Evolutionary conservation across 2,797 vertebrate genomes (phyloP).

Genomic region (Gallinago solitaria): DNA sequence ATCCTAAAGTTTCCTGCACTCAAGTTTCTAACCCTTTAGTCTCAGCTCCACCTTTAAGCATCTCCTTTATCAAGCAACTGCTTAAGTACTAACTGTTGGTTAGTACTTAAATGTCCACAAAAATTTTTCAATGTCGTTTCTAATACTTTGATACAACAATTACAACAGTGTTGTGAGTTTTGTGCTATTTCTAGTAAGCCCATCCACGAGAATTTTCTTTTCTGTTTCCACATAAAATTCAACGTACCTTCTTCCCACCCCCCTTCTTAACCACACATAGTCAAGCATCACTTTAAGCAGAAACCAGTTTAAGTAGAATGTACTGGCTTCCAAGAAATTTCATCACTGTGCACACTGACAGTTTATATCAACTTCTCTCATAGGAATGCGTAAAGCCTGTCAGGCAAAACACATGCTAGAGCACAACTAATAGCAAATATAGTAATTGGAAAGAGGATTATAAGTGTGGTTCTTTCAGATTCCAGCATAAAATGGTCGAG

Average conservation of each 20-base stretch:
- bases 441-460: background rate
- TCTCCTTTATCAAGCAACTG: background rate
- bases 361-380: background rate
- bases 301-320: background rate
- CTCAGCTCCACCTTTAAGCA: background rate
- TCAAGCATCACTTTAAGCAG: background rate
- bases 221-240: background rate
- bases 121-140: background rate
- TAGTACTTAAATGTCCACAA: background rate
- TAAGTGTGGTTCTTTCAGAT: background rate
- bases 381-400: background rate
- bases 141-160: background rate
- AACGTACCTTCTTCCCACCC: fast-evolving
- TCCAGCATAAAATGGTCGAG: background rate
- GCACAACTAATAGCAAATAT: background rate
- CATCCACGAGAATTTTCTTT: background rate
- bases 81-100: background rate
- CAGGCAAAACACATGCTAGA: background rate
- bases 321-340: background rate
- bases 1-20: background rate
- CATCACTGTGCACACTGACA: background rate
- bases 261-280: background rate
- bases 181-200: background rate
- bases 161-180: background rate
- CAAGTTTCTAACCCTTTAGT: background rate